Evolutionary conservation across 1,140 invertebrate species (phyloP).

Genomic region (Tigriopus japonicus): DNA sequence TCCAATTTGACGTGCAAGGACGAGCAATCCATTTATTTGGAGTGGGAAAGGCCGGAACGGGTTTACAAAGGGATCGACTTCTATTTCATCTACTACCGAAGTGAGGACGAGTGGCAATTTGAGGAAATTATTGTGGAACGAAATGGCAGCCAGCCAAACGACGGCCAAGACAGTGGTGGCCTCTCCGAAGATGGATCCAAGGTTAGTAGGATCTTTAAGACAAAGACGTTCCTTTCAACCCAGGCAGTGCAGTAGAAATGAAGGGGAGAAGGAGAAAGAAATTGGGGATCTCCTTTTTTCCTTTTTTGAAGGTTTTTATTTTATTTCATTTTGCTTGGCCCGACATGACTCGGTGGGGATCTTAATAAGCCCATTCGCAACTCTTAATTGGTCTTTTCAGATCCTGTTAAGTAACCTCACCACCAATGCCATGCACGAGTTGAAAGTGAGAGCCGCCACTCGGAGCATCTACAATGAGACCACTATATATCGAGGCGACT

Average conservation of each 20-base stretch:
- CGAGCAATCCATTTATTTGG: slow-evolving; percentile 11
- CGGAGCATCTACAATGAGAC: slow-evolving; percentile 41
- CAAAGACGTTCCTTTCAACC: neutral
- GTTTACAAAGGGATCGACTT: slow-evolving; percentile 8
- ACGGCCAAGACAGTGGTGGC: neutral
- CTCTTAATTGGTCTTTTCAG: slow-evolving; percentile 28
- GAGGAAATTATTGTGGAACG: neutral
- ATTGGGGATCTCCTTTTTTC: no score
- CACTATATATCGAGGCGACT: slow-evolving; percentile 42
- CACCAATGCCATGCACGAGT: slow-evolving; percentile 48
- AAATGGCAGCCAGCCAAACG: no score
- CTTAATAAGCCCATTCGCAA: no score
- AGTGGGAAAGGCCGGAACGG: slow-evolving; percentile 10
- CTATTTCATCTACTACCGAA: slow-evolving; percentile 12
- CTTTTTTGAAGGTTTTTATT: no score
- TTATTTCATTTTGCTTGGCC: no score
- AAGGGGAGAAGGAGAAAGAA: no score
- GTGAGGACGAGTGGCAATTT: neutral
- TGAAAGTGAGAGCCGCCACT: slow-evolving; percentile 47
- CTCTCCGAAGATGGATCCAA: neutral
- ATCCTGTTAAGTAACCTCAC: slow-evolving; percentile 50
- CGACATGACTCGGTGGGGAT: no score
- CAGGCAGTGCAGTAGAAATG: no score
- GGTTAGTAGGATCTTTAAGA: neutral
- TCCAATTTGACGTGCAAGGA: slow-evolving; percentile 13